Base-by-base conservation (phyloP, 2,888 invertebrate species). In the Cerastis leucographa region DNA sequence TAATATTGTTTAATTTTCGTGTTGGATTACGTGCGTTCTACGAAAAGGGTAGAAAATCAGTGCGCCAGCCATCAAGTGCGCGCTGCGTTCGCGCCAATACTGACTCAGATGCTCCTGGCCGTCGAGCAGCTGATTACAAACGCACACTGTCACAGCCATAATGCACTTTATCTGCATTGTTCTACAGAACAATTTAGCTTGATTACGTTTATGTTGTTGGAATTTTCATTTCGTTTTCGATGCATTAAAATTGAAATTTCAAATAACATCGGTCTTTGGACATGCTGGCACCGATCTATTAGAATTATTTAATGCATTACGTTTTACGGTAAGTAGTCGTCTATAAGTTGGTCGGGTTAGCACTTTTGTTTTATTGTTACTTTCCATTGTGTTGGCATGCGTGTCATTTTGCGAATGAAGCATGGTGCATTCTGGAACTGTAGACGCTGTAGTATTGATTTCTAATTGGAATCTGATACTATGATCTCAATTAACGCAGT, bases 61-160 rank as follows among this genome's bases (percentile, higher is more conserved):
- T 86, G 85, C 87, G 88, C 78, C 66, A 81, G 76, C 86, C 92
- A 88, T 87, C 88, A 71, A 89, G 90, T 91, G 79, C 88, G 87
- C 92, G 91, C 94, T 89, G 89, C 91, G 93, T 92, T 92, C 93
- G 93, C 94, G 93, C 93, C 91, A 90, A 92, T 87, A 94, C 94
- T 94, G 94, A 94, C 92, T 92, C 92, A 92, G 92, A 91, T 87
- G 91, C 90, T 90, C 88, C 59, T 11, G 49, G 74, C 72, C 51
- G 51, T 19, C 71, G 66, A 77, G 77, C 94, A 95, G 94, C 94
- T 95, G 95, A 93, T 93, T 91, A 85, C 89, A 85, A 88, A 87
- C 81, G 76, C 46, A 71, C 71, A 42, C 40, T 61, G 54, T 56
- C 88, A 87, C 87, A 84, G 81, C 78, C 83, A 91, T 83, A 87